Base-by-base conservation (phyloP, 1,140 invertebrate species). In the Maniola jurtina region DNA sequence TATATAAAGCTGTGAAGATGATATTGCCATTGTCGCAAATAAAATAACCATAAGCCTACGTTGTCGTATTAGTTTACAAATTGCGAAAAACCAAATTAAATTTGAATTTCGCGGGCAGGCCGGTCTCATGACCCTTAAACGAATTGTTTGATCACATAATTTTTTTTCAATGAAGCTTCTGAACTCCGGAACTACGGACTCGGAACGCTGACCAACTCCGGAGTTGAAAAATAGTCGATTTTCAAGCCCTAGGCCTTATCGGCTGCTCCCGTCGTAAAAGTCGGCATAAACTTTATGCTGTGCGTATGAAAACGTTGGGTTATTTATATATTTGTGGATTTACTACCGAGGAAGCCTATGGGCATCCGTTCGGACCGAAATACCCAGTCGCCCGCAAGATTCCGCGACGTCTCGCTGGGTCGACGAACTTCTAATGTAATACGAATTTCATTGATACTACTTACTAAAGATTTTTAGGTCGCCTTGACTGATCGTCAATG, bases 271-370 rank as follows among this genome's bases (percentile, higher is more conserved):
- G 72, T 62, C 84, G 78, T 87, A 81, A 84, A 86, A 81, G 77
- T 86, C 73, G 45, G 70, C 77, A 77, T 82, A 80, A 78, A 80
- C 62, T 76, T 78, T 71, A 77, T 73, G 74, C 75, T 42, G 71
- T 68, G 69, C 64, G 71, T 78, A 78, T 77, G 78, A 78, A 79
- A 82, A 77, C 75, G 78, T 61, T 56, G 71, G 69, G 75, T 66
- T 88, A 84, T 88, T 86, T 84, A 81, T 86, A 83, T 76, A 76
- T 82, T 82, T 72, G 84, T 86, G 84, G 77, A 84, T 83, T 85
- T 86, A 81, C 70, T 75, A 77, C 62, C 76, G 79, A 84, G 81
- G 82, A 86, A 86, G 78, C 75, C 83, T 83, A 80, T 74, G 77
- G 66, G 77, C 80, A 81, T 86, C 83, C 86, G 84, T 68, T 57